Percentiles rank a stretch among this genome's conserved stretches.
phyloP scores from a whole-genome alignment of 2,113 vertebrate species.

The Brienomyrus brachyistius region DNA sequence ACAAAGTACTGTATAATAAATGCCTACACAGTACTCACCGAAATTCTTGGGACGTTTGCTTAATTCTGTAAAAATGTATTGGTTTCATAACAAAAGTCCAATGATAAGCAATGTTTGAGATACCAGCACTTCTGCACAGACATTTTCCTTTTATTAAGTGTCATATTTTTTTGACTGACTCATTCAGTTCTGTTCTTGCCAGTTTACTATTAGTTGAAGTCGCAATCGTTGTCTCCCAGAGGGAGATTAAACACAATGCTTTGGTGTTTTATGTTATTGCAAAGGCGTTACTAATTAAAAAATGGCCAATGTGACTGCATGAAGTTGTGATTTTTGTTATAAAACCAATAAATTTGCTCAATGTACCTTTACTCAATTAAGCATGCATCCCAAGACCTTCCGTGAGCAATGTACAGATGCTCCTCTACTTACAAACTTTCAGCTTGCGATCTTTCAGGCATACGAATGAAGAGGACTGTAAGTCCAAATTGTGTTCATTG shows the following conservation, averaged over 20 bases:
- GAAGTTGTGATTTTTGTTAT: not conserved
- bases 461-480: no score
- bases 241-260: not conserved
- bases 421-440: no score
- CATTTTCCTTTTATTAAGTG: not conserved
- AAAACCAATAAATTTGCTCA: not conserved
- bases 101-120: not conserved
- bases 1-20: not conserved
- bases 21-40: not conserved
- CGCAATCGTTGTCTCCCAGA: not conserved
- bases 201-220: not conserved
- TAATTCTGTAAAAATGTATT: not conserved
- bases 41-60: no score
- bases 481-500: no score
- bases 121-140: not conserved
- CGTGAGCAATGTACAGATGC: not conserved
- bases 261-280: not conserved
- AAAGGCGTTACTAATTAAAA: not conserved
- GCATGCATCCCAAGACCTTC: not conserved
- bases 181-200: not conserved
- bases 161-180: not conserved
- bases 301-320: not conserved
- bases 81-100: not conserved
- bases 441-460: no score
- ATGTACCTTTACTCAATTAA: not conserved